Evolutionary conservation across 2,113 vertebrate genomes (phyloP).

Genomic region (Bujurquina vittata): DNA sequence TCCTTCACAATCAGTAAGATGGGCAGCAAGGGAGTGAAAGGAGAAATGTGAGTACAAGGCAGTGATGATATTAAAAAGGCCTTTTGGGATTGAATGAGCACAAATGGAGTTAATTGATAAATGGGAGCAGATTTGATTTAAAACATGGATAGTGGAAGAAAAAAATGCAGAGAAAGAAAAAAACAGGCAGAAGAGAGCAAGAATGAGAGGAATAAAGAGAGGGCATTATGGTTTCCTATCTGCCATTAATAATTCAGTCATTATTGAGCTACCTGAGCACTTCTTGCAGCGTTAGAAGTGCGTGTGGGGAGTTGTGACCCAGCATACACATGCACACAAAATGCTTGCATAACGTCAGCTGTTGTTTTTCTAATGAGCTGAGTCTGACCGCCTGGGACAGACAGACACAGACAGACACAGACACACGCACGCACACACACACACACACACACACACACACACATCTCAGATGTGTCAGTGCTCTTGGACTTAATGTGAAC

Average conservation of each 20-base stretch:
- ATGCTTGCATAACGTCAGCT: conserved; percentile 43
- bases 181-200: not conserved
- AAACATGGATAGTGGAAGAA: not conserved
- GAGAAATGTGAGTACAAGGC: not conserved
- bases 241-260: conserved; percentile 51
- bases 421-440: too few species aligned
- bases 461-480: not conserved
- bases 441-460: not conserved
- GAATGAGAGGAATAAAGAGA: conserved; percentile 6
- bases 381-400: not conserved
- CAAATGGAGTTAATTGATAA: not conserved
- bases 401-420: too few species aligned
- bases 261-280: conserved; percentile 31
- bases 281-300: not conserved
- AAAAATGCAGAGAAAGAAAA: not conserved
- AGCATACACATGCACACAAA: not conserved
- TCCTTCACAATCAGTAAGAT: not conserved
- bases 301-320: not conserved
- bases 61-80: not conserved
- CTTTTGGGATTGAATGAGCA: not conserved
- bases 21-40: too few species aligned
- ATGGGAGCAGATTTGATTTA: not conserved
- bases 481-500: not conserved
- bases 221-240: not conserved
- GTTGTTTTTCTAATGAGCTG: conserved; percentile 45